Evolutionary conservation across 2,888 invertebrate species (phyloP), one percentile per base, ranked within the genome.

Genomic region (Endotricha flammealis): DNA sequence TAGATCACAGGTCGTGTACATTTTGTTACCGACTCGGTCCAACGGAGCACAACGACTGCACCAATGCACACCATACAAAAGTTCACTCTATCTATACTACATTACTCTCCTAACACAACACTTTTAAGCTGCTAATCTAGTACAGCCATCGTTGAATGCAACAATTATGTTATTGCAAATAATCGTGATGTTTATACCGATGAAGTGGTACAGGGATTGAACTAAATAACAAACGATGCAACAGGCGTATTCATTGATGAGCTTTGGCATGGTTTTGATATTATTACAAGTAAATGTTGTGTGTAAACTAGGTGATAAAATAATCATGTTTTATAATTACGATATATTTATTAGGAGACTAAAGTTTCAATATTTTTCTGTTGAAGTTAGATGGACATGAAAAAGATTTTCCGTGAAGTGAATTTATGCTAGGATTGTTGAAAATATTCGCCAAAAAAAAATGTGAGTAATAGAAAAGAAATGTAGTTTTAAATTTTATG

Each of bases 11-110:
- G 29, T 38, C 37, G 30, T 20, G 17, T 28, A 44, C 38, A 43
- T 50, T 53, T 50, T 48, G 44, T 57, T 53, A 44, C 50, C 31
- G 48, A 24, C 29, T 12, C 38, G 50, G 49, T 52, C 42, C 51
- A 46, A 12, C 23, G 48, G 44, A 53, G 53, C 57, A 49, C 32
- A 32, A 46, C 50, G 34, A 43, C 38, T 28, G 35, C 23, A 7
- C 32, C 29, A 43, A 29, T 33, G 41, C 16, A 29, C 29, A 23
- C 34, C 10, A 24, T 14, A 3, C 7, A 12, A 13, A 17, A 29
- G 10, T 6, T 20, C 24, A 6, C 12, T 31, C 11, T 5, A 25
- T n/a, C 11, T 5, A 4, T 16, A 5, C 4, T 14, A 9, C 32
- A 32, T 32, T 32, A 11, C 32, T 14, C 8, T 9, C 3, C 2